A percentile compares a stretch with the other conserved stretches of the same genome.
Evolutionary conservation across 1,140 invertebrate species (phyloP).

Genomic region (Schlechtendalia chinensis): DNA sequence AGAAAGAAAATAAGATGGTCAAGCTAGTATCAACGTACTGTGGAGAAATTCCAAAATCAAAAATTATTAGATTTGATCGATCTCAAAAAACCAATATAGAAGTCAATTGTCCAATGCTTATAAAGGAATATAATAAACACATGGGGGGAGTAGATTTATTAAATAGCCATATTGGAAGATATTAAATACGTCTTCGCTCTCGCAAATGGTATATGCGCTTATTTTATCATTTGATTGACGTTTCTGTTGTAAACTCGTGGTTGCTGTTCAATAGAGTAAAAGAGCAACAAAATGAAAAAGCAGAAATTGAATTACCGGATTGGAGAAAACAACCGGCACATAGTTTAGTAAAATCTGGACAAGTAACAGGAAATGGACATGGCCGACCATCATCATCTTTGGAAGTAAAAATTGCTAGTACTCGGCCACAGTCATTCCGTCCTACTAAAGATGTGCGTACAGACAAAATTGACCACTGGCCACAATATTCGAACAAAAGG

Average conservation of each 20-base stretch:
- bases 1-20: constrained; percentile 34
- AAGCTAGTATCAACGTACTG: not conserved
- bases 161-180: constrained; percentile 51
- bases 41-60: constrained; percentile 7
- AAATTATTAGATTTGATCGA: constrained; percentile 17
- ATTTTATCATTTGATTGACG: constrained; percentile 55
- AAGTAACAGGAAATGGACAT: not conserved
- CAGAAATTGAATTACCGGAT: not conserved
- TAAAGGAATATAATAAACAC: constrained; percentile 53
- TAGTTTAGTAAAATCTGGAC: not conserved
- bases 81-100: not conserved
- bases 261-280: constrained; percentile 53
- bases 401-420: constrained; percentile 14
- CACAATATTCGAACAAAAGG: not conserved
- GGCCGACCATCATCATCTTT: not conserved
- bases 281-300: too few relatives aligned
- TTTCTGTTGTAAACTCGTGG: constrained; percentile 54
- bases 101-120: constrained; percentile 52
- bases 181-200: constrained; percentile 55
- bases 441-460: constrained; percentile 42
- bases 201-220: constrained; percentile 55
- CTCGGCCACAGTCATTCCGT: not conserved
- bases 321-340: not conserved
- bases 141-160: constrained; percentile 56
- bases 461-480: constrained; percentile 46